phyloP scores from a whole-genome alignment of 2,888 invertebrate species.

The Disparrhopalites patrizii region DNA sequence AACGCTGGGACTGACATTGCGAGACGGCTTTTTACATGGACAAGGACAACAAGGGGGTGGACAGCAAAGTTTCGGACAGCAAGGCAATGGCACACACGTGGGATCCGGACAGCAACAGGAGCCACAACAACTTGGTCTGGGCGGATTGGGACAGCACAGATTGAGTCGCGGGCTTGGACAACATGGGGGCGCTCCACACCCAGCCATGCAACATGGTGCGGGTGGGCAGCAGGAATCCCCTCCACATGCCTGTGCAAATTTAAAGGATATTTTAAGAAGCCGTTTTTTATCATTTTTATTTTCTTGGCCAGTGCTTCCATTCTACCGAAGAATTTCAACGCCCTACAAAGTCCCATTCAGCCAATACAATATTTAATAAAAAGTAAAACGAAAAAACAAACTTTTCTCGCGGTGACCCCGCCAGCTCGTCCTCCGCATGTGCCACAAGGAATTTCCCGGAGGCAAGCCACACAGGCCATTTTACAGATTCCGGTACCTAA shows the following conservation, averaged over 20 bases:
- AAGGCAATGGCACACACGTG: constrained; percentile 3
- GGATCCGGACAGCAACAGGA: background rate
- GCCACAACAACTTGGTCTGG: background rate
- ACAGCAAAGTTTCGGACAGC: constrained; percentile 3
- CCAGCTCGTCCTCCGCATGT: background rate
- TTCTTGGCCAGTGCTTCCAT: no score
- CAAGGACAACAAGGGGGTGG: background rate
- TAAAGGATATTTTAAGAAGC: no score
- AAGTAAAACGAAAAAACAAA: no score
- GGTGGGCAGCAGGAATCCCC: background rate
- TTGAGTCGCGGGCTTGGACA: constrained; percentile 10
- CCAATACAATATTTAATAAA: no score
- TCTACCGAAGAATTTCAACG: no score
- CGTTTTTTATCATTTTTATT: no score
- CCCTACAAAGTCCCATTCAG: background rate
- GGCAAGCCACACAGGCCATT: background rate
- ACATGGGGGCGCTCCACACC: background rate
- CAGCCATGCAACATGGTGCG: background rate
- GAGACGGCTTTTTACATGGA: background rate
- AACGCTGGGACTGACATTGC: background rate
- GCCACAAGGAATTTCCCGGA: background rate
- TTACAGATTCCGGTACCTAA: no score
- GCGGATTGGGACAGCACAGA: constrained; percentile 17
- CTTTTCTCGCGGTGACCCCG: background rate
- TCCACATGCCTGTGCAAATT: background rate